Conservation (phyloP, 2,888 invertebrate genomes). For the Chrysotoxum bicinctum region DNA sequence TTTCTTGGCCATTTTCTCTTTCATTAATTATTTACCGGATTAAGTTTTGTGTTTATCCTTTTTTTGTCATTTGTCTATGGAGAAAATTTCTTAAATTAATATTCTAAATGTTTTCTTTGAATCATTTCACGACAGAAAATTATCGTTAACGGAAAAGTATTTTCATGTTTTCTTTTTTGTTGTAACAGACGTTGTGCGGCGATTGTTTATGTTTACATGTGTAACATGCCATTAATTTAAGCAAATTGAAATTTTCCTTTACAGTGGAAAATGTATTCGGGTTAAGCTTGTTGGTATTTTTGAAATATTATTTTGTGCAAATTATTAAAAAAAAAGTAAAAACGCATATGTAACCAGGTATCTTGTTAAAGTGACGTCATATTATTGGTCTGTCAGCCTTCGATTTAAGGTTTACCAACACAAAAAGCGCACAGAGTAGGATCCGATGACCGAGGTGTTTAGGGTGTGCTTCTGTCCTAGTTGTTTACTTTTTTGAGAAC, state of each 20-base stretch:
- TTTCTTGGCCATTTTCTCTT: background rate
- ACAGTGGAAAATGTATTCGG: background rate
- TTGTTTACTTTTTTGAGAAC: too few species aligned
- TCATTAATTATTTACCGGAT: background rate
- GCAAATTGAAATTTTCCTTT: background rate
- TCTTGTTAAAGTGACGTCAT: too few species aligned
- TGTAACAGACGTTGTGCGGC: background rate
- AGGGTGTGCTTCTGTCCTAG: too few species aligned
- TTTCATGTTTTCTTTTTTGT: background rate
- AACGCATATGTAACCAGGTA: too few species aligned
- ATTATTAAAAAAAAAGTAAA: too few species aligned
- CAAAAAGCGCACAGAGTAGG: too few species aligned
- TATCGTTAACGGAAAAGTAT: background rate
- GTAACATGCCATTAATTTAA: background rate
- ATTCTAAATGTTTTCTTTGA: background rate
- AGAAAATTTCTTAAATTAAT: background rate
- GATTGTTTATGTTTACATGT: background rate
- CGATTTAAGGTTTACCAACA: too few species aligned
- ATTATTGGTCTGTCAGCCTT: too few species aligned
- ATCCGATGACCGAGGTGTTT: too few species aligned
- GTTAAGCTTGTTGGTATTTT: too few species aligned
- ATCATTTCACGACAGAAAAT: background rate
- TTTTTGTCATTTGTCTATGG: background rate
- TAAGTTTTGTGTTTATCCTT: too few species aligned
- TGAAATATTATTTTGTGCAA: too few species aligned